These are phyloP conservation scores for Drosophila ogumai DNA, from an alignment of 1,140 invertebrate genomes.

Conservation along the genomic window DNA sequence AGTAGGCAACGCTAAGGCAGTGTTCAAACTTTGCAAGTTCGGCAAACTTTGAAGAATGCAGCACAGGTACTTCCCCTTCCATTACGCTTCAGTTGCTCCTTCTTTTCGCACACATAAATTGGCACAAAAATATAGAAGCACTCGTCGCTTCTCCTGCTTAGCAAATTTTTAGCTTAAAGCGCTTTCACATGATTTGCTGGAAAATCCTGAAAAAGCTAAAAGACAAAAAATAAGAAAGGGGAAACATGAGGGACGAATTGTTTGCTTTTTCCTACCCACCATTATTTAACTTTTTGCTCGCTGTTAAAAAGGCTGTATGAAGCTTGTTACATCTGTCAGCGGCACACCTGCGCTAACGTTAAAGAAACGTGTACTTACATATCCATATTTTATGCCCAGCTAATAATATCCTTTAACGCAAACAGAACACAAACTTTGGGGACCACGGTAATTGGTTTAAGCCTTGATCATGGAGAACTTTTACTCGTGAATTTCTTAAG, in stretches of 20 bases:
- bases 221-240: no score
- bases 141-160: slow-evolving; percentile 13
- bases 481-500: slow-evolving; percentile 5
- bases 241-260: neutral
- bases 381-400: slow-evolving; percentile 16
- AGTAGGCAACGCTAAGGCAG: slow-evolving; percentile 31
- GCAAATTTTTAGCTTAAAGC: slow-evolving; percentile 66
- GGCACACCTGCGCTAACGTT: slow-evolving; percentile 39
- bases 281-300: slow-evolving; percentile 18
- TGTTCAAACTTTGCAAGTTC: slow-evolving; percentile 33
- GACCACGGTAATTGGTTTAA: slow-evolving; percentile 11
- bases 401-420: slow-evolving; percentile 15
- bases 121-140: slow-evolving; percentile 28
- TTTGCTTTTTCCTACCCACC: slow-evolving; percentile 27
- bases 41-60: slow-evolving; percentile 40
- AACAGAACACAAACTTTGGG: slow-evolving; percentile 21
- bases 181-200: slow-evolving; percentile 71
- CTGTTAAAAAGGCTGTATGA: slow-evolving; percentile 21
- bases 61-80: slow-evolving; percentile 6
- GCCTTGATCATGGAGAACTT: neutral
- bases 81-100: slow-evolving; percentile 5
- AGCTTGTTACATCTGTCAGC: slow-evolving; percentile 61
- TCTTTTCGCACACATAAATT: slow-evolving; percentile 42
- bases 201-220: slow-evolving; percentile 9
- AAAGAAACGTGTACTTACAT: slow-evolving; percentile 8